A percentile compares a stretch with the other conserved stretches of the same genome.
phyloP scores from a whole-genome alignment of 2,888 invertebrate genomes.

The Tiliacea aurago region DNA sequence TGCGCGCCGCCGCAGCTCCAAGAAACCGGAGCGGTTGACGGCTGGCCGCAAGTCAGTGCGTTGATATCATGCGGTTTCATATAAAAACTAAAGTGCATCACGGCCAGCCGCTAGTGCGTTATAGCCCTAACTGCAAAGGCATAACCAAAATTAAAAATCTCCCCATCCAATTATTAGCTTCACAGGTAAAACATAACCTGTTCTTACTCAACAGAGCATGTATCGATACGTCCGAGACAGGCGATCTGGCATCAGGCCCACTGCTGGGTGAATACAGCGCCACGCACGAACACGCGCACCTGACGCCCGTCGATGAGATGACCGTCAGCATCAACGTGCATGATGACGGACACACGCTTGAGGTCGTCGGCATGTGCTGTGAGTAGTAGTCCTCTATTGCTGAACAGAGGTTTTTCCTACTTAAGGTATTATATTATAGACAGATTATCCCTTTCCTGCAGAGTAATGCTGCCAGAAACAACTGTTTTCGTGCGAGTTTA shows the following conservation, averaged over 20 bases:
- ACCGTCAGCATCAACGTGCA: constrained; percentile 98
- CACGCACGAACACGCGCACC: constrained; percentile 94
- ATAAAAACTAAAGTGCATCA: too few relatives aligned
- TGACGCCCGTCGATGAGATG: constrained; percentile 95
- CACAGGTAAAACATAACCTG: background rate
- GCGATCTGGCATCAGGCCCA: constrained; percentile 94
- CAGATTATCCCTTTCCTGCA: background rate
- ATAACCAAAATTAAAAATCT: too few relatives aligned
- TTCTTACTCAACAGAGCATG: constrained; percentile 91
- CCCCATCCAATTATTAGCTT: background rate
- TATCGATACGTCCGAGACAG: constrained; percentile 95
- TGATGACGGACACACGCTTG: constrained; percentile 96
- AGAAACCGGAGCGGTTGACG: too few relatives aligned
- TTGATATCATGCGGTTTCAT: too few relatives aligned
- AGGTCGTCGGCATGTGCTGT: constrained; percentile 98
- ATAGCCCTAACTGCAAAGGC: too few relatives aligned
- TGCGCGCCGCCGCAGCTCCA: too few relatives aligned
- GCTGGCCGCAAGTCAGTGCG: too few relatives aligned
- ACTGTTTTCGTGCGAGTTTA: background rate
- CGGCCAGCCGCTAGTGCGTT: too few relatives aligned
- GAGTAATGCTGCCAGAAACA: background rate
- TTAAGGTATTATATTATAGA: background rate
- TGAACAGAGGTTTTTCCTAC: background rate
- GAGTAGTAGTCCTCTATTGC: constrained; percentile 81
- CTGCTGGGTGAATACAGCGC: constrained; percentile 95